Evolutionary conservation across 2,113 vertebrate genomes (phyloP), one percentile per base, ranked within the genome.

Genomic region (Phalacrocorax aristotelis): DNA sequence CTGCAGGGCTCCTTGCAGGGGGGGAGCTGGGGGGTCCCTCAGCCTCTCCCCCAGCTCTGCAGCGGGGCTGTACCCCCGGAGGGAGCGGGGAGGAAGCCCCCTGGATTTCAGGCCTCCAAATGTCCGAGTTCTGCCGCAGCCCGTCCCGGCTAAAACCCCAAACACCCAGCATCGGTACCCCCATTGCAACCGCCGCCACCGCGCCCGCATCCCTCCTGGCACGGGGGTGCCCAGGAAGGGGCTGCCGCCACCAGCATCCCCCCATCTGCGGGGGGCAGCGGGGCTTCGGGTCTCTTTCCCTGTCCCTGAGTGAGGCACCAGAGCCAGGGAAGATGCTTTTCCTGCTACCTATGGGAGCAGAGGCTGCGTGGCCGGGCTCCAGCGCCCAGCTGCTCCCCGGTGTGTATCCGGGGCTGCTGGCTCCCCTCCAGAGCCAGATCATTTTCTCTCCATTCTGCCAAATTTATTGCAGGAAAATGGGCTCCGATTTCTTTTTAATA

Each of bases 371-470:
- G 86, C 58, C 5, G 10, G 27, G 85, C 49, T 71, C 78, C 88
- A 20, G 87, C 7, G 0, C 81, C 52, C 82, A 14, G 89, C 89
- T 58, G 93, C 80, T 80, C 70, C 34, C 81, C 17, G 21, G 40
- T 49, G 68, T 3, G 54, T 6, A 22, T 4, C 55, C 22, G 34
- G 76, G 44, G 72, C 64, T 6, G 15, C 60, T 94, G 89, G 87
- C 95, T 62, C 46, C 87, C 8, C 61, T 94, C 94, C 96, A 94
- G 64, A 3, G 27, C 83, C 78, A 7, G 93, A 88, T 92, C 91
- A 14, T 93, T 96, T 96, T 83, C 95, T 87, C 89, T 60, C 79
- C 80, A 12, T 96, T 83, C 88, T 91, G 90, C 95, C 95, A 94
- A 96, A 95, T 94, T 91, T 82, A 93, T 76, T 13, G 78, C 92